Percentiles rank a stretch among this genome's conserved stretches.
phyloP scores from a whole-genome alignment of 2,797 vertebrate genomes.

The Enteromius argenteus region DNA sequence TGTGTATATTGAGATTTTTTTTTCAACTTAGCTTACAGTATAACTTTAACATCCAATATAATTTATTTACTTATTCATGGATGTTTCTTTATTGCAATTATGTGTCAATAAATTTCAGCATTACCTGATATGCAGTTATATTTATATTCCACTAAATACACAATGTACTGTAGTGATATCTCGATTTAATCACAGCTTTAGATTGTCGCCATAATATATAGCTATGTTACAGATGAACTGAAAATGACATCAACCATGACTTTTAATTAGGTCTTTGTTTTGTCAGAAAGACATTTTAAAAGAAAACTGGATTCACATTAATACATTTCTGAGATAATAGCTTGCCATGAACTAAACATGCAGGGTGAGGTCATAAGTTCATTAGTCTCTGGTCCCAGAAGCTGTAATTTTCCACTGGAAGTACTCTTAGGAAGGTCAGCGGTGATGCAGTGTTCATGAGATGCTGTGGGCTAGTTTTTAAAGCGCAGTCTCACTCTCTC shows the following conservation, averaged over 20 bases:
- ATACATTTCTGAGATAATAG: background rate
- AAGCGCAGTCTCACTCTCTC: constrained; percentile 13
- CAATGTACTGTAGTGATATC: background rate
- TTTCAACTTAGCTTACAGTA: background rate
- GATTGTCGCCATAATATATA: background rate
- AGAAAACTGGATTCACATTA: background rate
- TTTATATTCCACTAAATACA: background rate
- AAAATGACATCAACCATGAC: background rate
- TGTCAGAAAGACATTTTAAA: background rate
- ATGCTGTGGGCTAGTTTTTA: constrained; percentile 17
- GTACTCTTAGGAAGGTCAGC: constrained; percentile 32
- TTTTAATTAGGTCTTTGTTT: background rate
- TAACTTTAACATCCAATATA: background rate
- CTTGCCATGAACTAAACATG: background rate
- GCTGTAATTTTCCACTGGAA: constrained; percentile 25
- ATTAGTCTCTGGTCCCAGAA: background rate
- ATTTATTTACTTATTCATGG: background rate
- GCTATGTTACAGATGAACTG: background rate
- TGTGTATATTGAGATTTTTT: background rate
- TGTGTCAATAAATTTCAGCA: no score
- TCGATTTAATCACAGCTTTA: background rate
- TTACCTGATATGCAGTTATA: no score
- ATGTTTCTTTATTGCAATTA: background rate
- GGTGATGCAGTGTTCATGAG: background rate
- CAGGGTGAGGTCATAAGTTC: background rate